Conservation (phyloP, 2,113 vertebrate species). For the Ciconia boyciana region DNA sequence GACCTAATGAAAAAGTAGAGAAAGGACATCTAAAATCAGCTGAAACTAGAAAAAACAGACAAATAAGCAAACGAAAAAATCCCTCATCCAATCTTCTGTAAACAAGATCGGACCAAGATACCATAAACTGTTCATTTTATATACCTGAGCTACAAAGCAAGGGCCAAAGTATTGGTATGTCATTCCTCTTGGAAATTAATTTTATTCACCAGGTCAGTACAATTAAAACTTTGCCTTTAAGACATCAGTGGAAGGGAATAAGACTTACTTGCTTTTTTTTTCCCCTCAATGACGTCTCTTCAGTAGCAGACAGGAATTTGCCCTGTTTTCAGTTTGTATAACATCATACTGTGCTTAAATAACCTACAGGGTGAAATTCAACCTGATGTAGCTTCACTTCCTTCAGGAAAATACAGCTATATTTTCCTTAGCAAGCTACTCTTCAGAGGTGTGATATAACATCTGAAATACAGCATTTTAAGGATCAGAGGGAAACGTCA, state of each 20-base stretch:
- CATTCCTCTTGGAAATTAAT: neutral
- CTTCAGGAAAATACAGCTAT: neutral
- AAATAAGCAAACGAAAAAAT: neutral
- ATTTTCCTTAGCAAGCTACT: constrained; percentile 6
- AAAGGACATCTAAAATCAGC: neutral
- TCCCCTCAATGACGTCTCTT: neutral
- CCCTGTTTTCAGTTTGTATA: constrained; percentile 38
- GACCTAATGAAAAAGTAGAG: neutral
- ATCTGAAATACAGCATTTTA: constrained; percentile 34
- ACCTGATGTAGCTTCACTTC: neutral
- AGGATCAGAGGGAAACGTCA: constrained; percentile 38
- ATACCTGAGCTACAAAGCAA: neutral
- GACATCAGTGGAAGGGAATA: neutral
- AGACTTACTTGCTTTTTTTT: neutral
- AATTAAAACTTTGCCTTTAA: neutral
- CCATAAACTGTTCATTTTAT: neutral
- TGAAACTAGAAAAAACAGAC: neutral
- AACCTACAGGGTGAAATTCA: constrained; percentile 40
- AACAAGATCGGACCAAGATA: neutral
- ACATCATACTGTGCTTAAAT: constrained; percentile 31
- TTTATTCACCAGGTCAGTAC: neutral
- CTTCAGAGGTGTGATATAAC: constrained; percentile 13
- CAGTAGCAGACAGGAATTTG: neutral
- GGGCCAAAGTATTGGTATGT: neutral
- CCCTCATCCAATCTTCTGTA: neutral